Conservation (phyloP, 2,797 vertebrate species). For the Helicolenus hilgendorfi region DNA sequence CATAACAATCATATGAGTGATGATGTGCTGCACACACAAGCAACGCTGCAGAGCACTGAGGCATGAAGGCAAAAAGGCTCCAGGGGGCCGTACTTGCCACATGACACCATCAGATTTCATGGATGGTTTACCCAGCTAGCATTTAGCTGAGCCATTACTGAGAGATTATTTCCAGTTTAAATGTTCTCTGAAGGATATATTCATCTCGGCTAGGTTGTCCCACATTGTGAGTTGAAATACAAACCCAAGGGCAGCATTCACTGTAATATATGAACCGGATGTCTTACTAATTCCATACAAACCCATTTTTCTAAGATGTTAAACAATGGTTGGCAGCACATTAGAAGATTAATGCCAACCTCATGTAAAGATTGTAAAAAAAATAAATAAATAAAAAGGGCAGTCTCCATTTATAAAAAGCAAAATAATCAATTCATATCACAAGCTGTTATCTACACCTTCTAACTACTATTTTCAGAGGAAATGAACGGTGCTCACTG, state of each 20-base stretch:
- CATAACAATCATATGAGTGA: conserved; percentile 13
- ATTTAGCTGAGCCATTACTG: conserved; percentile 55
- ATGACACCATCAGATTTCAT: conserved; percentile 68
- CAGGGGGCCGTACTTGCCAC: conserved; percentile 35
- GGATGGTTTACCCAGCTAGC: conserved; percentile 67
- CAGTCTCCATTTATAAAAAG: conserved; percentile 12
- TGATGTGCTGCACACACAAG: conserved; percentile 3
- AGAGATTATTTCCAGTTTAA: conserved; percentile 35
- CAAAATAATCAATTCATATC: conserved; percentile 44
- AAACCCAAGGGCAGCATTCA: not conserved
- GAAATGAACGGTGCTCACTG: conserved; percentile 20
- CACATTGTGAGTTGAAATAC: not conserved
- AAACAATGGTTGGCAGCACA: not conserved
- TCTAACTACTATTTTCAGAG: conserved; percentile 24
- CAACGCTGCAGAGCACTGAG: conserved; percentile 28
- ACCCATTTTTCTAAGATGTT: not conserved
- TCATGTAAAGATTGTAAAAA: not conserved
- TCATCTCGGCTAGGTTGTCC: not conserved
- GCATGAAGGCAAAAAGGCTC: conserved; percentile 36
- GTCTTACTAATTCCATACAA: not conserved
- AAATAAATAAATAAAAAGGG: not conserved
- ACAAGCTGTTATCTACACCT: conserved; percentile 19
- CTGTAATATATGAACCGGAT: not conserved
- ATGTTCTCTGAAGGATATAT: conserved; percentile 36
- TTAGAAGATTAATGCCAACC: not conserved